Conservation (phyloP, 2,113 vertebrate species). For the Ciconia maguari region DNA sequence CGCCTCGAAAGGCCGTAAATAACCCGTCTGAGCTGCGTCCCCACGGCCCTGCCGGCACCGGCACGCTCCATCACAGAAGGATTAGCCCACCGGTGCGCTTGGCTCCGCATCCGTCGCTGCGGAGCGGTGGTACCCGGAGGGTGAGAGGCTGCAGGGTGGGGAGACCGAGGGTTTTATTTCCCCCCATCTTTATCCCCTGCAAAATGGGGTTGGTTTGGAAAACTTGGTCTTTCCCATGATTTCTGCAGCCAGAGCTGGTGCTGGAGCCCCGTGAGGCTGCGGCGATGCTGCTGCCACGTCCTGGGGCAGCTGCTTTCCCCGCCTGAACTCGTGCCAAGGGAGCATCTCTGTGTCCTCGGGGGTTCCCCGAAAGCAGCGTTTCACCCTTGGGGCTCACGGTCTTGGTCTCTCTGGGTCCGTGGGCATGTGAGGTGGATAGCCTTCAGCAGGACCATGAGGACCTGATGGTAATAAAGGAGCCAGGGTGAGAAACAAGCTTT, state of each 20-base stretch:
- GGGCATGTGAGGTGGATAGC: neutral
- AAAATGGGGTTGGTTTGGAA: neutral
- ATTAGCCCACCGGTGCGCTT: neutral
- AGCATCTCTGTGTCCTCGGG: neutral
- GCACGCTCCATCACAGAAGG: neutral
- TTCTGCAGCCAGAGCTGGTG: neutral
- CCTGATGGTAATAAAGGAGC: neutral
- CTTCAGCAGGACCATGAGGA: neutral
- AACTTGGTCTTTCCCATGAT: neutral
- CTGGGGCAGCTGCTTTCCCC: neutral
- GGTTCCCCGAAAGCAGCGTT: rapidly evolving
- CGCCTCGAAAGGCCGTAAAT: neutral
- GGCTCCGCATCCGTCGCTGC: rapidly evolving
- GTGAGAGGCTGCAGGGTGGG: rapidly evolving
- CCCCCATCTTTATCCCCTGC: neutral
- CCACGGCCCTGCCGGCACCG: rapidly evolving
- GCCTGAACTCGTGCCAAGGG: rapidly evolving
- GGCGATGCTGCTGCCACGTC: neutral
- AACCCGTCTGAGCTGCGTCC: neutral
- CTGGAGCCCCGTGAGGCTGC: neutral
- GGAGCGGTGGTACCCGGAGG: neutral
- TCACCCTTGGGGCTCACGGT: neutral
- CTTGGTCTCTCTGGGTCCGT: neutral
- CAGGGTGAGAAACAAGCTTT: neutral
- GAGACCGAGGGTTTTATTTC: rapidly evolving